Percentiles rank a stretch among this genome's conserved stretches.
Conservation (phyloP, 2,113 vertebrate genomes). For the Callaeas wilsoni region DNA sequence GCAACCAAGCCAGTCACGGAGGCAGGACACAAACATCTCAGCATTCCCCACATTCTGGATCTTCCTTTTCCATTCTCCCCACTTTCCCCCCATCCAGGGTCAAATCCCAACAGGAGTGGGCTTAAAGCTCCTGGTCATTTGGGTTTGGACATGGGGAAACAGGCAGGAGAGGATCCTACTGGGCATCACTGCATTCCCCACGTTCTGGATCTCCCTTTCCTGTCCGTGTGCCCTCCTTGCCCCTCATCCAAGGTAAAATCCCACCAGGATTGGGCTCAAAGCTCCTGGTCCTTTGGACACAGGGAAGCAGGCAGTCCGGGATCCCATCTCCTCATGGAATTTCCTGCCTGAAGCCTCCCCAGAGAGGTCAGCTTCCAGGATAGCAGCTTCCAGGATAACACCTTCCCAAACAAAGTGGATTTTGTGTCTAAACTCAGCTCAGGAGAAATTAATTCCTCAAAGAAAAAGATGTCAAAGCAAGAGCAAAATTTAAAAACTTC, state of each 20-base stretch:
- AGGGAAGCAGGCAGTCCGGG: background rate
- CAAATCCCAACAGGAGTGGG: background rate
- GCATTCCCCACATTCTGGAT: background rate
- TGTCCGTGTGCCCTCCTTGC: background rate
- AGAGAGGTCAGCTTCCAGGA: background rate
- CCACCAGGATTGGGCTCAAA: background rate
- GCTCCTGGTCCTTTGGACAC: rapidly evolving
- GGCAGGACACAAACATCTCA: background rate
- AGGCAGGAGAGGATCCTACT: background rate
- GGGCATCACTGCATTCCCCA: background rate
- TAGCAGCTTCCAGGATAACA: background rate
- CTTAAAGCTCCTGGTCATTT: background rate
- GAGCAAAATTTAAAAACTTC: background rate
- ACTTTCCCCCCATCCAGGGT: background rate
- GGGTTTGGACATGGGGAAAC: background rate
- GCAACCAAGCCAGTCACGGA: rapidly evolving
- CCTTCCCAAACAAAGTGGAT: background rate
- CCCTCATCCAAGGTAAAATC: background rate
- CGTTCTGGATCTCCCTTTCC: background rate
- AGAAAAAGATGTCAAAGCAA: conserved; percentile 22
- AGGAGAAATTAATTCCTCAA: background rate
- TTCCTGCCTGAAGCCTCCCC: background rate
- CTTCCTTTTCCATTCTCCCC: background rate
- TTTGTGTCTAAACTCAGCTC: background rate
- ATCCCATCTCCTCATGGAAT: background rate